Evolutionary conservation across 2,888 invertebrate species (phyloP).

Genomic region (Sesia apiformis): DNA sequence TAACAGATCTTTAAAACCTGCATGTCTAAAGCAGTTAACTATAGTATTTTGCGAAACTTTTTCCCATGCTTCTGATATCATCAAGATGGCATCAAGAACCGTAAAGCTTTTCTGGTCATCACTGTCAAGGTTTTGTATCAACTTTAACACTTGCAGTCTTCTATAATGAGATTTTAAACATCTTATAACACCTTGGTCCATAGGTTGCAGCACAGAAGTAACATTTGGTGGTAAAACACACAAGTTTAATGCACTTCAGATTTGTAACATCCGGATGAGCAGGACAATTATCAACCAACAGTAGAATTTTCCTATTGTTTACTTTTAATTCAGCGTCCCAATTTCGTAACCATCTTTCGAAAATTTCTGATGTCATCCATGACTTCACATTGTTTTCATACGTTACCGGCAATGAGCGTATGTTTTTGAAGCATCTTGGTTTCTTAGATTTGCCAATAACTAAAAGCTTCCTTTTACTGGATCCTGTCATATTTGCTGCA

Average conservation of each 20-base stretch:
- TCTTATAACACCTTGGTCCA: slow-evolving; percentile 15
- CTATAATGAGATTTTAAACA: slow-evolving; percentile 13
- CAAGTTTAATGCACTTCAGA: slow-evolving; percentile 5
- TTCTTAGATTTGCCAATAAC: slow-evolving; percentile 12
- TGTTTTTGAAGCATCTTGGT: slow-evolving; percentile 14
- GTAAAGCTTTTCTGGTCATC: too few species aligned
- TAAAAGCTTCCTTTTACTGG: slow-evolving; percentile 9
- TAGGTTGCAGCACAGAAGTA: slow-evolving; percentile 12
- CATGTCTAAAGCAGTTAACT: not conserved
- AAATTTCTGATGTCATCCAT: slow-evolving; percentile 15
- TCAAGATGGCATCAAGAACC: too few species aligned
- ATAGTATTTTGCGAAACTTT: not conserved
- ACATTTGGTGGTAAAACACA: slow-evolving; percentile 11
- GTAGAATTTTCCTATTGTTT: slow-evolving; percentile 9
- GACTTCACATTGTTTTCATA: slow-evolving; percentile 11
- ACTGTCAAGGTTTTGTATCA: too few species aligned
- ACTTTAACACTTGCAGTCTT: too few species aligned
- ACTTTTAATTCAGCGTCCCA: slow-evolving; percentile 9
- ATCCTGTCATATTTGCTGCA: slow-evolving; percentile 2
- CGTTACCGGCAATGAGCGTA: slow-evolving; percentile 12
- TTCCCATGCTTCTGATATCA: not conserved
- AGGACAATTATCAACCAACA: slow-evolving; percentile 12
- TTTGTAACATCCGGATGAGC: slow-evolving; percentile 8
- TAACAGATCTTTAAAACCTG: not conserved
- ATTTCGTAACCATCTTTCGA: slow-evolving; percentile 11